phyloP scores from a whole-genome alignment of 2,113 vertebrate species.

The Seriola aureovittata region DNA sequence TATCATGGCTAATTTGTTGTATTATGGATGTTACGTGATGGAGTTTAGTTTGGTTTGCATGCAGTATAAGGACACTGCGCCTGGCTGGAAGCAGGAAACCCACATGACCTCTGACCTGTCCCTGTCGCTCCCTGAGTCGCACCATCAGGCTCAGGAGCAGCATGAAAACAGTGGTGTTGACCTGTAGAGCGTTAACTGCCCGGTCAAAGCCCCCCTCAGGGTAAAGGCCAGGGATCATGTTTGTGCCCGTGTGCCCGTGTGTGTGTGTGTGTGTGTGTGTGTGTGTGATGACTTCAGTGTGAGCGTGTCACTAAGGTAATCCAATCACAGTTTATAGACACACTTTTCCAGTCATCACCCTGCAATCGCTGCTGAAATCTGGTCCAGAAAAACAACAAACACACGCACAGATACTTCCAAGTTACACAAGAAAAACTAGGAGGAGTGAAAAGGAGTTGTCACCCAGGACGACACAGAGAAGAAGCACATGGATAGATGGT shows the following conservation, averaged over 20 bases:
- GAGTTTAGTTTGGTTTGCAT: constrained; percentile 10
- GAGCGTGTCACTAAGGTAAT: constrained; percentile 17
- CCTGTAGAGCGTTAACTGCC: constrained; percentile 30
- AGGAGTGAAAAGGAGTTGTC: constrained; percentile 2
- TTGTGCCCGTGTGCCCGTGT: background rate
- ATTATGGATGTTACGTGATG: background rate
- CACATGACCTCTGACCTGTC: constrained; percentile 48
- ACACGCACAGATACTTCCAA: background rate
- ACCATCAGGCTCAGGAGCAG: constrained; percentile 17
- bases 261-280: background rate
- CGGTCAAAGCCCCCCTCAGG: constrained; percentile 32
- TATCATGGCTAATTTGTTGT: background rate
- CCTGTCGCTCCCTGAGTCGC: background rate
- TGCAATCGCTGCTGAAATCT: background rate
- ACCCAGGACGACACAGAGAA: constrained; percentile 10
- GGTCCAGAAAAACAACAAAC: background rate
- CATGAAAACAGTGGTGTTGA: constrained; percentile 47
- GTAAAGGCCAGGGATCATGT: constrained; percentile 45
- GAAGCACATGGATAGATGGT: constrained; percentile 54
- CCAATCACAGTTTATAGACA: constrained; percentile 4
- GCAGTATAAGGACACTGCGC: background rate
- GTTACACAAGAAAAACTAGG: background rate
- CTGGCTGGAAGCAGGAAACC: constrained; percentile 16
- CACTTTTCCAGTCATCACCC: constrained; percentile 10
- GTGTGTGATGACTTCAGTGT: constrained; percentile 29